Percentiles rank a stretch among this genome's conserved stretches.
Evolutionary conservation across 2,888 invertebrate genomes (phyloP).

Genomic region (Cylloceria caligata): DNA sequence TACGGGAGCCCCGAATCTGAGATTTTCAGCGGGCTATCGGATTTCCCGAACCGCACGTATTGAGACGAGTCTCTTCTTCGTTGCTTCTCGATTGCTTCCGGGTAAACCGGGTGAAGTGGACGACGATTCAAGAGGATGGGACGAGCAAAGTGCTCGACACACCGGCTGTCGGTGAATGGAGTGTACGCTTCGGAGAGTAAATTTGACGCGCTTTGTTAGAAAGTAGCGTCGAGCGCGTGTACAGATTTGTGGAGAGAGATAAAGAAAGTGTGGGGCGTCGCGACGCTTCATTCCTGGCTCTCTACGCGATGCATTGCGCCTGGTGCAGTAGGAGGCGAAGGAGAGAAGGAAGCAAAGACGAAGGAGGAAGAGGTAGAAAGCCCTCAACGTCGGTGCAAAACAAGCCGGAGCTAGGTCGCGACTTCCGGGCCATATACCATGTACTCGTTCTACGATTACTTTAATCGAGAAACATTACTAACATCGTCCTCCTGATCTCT

Average conservation of each 20-base stretch:
- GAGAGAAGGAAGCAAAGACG: conserved; percentile 21
- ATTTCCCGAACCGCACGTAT: conserved; percentile 15
- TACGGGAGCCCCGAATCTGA: conserved; percentile 26
- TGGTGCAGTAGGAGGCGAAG: conserved; percentile 34
- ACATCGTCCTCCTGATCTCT: conserved; percentile 6
- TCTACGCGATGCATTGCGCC: conserved; percentile 22
- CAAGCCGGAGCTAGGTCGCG: not conserved
- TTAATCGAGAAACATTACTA: not conserved
- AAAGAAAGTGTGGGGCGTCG: conserved; percentile 2
- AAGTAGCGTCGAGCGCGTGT: conserved; percentile 57
- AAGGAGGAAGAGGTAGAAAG: conserved; percentile 36
- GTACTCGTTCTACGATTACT: not conserved
- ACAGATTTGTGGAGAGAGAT: conserved; percentile 1
- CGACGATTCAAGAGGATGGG: conserved; percentile 31
- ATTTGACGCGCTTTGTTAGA: conserved; percentile 66
- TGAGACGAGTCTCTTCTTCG: conserved; percentile 28
- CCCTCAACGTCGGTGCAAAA: conserved; percentile 25
- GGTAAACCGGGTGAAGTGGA: conserved; percentile 29
- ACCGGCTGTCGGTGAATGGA: conserved; percentile 54
- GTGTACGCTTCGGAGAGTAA: conserved; percentile 23
- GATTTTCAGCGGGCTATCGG: conserved; percentile 33
- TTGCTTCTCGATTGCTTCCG: conserved; percentile 30
- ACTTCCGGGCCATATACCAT: conserved; percentile 12
- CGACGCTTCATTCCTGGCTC: conserved; percentile 31
- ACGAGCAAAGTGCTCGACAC: conserved; percentile 50